Percentiles rank a stretch among this genome's conserved stretches.
Evolutionary conservation across 2,888 invertebrate species (phyloP).

Genomic region (Oconnorella tubifera): DNA sequence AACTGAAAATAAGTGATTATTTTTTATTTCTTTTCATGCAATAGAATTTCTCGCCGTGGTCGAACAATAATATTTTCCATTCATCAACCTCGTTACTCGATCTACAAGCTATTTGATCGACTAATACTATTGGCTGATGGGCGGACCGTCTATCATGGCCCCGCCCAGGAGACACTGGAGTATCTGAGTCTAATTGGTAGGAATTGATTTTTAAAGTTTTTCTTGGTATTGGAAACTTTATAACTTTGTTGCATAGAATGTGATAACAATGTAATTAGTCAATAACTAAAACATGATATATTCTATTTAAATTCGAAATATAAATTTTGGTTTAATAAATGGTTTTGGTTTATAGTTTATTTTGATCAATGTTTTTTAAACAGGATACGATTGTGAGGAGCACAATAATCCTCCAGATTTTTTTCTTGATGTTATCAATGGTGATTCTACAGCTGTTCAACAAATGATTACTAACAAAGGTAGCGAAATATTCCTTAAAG

Average conservation of each 20-base stretch:
- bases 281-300: too few relatives aligned
- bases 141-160: constrained; percentile 51
- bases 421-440: constrained; percentile 54
- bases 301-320: too few relatives aligned
- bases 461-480: constrained; percentile 2
- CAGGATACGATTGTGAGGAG: constrained; percentile 50
- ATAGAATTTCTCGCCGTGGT: too few relatives aligned
- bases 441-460: constrained; percentile 28
- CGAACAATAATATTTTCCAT: constrained; percentile 55
- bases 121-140: constrained; percentile 50
- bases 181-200: constrained; percentile 39
- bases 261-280: too few relatives aligned
- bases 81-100: constrained; percentile 56
- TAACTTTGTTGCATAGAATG: too few relatives aligned
- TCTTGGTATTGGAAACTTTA: too few relatives aligned
- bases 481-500: too few relatives aligned
- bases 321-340: too few relatives aligned
- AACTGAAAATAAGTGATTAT: too few relatives aligned
- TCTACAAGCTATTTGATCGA: constrained; percentile 52
- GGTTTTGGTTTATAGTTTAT: too few relatives aligned
- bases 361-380: background rate
- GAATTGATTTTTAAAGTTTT: too few relatives aligned
- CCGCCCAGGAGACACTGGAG: constrained; percentile 42
- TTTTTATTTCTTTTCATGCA: too few relatives aligned
- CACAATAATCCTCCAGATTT: constrained; percentile 56